Base-by-base conservation (phyloP, 2,888 invertebrate genomes). In the Ormia ochracea region DNA sequence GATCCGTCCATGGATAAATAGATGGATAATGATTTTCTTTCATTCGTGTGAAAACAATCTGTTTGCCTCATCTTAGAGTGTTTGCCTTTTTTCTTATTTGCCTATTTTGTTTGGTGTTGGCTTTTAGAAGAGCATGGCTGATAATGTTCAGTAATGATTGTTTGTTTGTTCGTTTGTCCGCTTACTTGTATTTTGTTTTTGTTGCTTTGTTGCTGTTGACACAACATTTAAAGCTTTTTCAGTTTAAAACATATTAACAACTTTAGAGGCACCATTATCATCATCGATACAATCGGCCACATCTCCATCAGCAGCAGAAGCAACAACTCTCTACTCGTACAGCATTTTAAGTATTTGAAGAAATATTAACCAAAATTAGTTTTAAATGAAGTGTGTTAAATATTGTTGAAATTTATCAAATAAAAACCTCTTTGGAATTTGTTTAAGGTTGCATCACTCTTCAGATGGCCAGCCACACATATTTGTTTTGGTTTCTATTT, bases 141-240 rank as follows among this genome's bases (percentile, higher is more conserved):
- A 63, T 68, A 76, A 73, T 76, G 76, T 76, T 61, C 63, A 63
- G 76, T 76, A 80, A 80, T 80, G 76, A 80, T 45, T 76, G 76
- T 76, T 80, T 80, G 68, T 68, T 68, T 76, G 65, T 61, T 38
- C 4, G 41, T 68, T 56, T n/a, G 31, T 54, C 38, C 36, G 65
- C 63, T 76, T 48, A 26, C 58, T 63, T 48, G 36, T 52, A 36
- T 31, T n/a, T 52, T 63, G 10, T n/a, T 43, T 33, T 63, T 28
- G 41, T 45, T 50, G 23, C 50, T 17, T 48, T 54, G 10, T 66
- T 21, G 19, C 38, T 66, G 66, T 76, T 76, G 76, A 80, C 76
- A 80, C 76, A 76, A 73, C 56, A 80, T 76, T 80, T 61, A 68
- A 76, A 76, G 72, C 72, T 66, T 66, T 75, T 72, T 65, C 58